Evolutionary conservation across 2,113 vertebrate species (phyloP).

Genomic region (Alethe castanea): DNA sequence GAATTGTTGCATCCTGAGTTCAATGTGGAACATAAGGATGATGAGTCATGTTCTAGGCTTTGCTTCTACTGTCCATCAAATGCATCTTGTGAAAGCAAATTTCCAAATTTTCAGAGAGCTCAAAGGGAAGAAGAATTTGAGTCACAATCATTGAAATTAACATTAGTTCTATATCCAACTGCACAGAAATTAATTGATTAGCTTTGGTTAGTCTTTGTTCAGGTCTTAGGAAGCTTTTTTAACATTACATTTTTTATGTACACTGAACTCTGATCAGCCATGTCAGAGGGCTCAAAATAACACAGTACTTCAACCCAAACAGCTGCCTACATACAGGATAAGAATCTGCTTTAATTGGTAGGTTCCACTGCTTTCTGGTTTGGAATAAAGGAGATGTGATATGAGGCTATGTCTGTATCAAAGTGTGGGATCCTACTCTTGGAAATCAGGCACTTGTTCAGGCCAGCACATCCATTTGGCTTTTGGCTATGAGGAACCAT

Average conservation of each 20-base stretch:
- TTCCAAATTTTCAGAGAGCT: neutral
- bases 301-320: neutral
- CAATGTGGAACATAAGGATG: neutral
- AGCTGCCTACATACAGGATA: accelerated
- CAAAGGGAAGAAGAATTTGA: neutral
- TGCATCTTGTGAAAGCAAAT: neutral
- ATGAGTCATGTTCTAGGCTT: neutral
- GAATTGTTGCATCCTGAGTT: neutral
- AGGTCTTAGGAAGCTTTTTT: neutral
- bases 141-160: neutral
- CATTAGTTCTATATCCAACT: neutral
- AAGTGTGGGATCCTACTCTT: neutral
- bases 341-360: neutral
- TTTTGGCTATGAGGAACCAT: neutral
- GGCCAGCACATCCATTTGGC: neutral
- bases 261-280: neutral
- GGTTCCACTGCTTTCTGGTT: neutral
- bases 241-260: neutral
- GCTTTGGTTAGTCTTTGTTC: neutral
- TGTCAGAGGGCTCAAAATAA: neutral
- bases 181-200: neutral
- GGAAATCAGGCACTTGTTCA: neutral
- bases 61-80: neutral
- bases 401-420: neutral
- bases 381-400: neutral